Conservation (phyloP, 2,113 vertebrate genomes). For the Lycaon pictus region DNA sequence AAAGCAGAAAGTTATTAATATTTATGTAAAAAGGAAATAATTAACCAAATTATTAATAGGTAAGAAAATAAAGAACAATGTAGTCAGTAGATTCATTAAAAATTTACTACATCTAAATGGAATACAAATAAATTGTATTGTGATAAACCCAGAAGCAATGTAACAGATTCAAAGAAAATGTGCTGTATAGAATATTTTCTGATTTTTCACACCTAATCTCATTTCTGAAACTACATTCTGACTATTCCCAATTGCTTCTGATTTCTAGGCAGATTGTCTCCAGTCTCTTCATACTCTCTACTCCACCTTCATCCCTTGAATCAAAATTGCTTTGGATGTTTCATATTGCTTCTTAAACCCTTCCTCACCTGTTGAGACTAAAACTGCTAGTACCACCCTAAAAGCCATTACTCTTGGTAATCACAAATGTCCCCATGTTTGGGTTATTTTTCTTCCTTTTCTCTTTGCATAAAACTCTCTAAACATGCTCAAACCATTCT, state of each 20-base stretch:
- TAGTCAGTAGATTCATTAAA: not conserved
- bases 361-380: not conserved
- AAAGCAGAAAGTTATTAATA: not conserved
- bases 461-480: not conserved
- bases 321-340: not conserved
- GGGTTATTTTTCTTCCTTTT: not conserved
- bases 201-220: not conserved
- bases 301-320: not conserved
- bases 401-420: not conserved
- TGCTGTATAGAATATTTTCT: not conserved
- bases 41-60: constrained; percentile 1
- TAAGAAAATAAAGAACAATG: not conserved
- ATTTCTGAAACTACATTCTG: not conserved
- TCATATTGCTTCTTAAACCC: not conserved
- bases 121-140: not conserved
- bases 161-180: not conserved
- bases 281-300: not conserved
- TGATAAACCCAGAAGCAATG: not conserved
- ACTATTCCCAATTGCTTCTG: not conserved
- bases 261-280: not conserved
- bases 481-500: not conserved
- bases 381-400: not conserved
- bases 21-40: not conserved
- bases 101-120: not conserved
- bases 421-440: not conserved